Evolutionary conservation across 2,113 vertebrate species (phyloP).

Genomic region (Lichenostomus cassidix): DNA sequence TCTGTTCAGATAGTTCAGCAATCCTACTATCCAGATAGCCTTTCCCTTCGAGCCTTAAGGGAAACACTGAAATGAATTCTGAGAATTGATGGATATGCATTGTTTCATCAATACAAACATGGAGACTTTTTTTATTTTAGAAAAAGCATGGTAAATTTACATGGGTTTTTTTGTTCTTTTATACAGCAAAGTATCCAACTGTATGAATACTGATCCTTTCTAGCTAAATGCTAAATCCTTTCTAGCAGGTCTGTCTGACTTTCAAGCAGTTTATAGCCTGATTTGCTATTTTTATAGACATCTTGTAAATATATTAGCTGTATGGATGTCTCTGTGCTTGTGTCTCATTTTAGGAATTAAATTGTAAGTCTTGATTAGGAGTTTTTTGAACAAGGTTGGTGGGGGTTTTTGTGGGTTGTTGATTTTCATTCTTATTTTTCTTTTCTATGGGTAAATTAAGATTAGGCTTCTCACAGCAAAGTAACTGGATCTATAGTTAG

Average conservation of each 20-base stretch:
- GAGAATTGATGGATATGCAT: neutral
- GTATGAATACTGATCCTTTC: too few species aligned
- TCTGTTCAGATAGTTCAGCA: too few species aligned
- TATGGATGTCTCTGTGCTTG: neutral
- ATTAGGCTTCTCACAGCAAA: neutral
- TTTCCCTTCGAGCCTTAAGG: neutral
- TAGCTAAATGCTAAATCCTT: neutral
- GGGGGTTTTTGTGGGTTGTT: fast-evolving
- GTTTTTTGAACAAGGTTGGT: neutral
- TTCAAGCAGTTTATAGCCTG: neutral
- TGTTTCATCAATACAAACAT: neutral
- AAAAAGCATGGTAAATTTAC: neutral
- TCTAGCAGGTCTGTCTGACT: neutral
- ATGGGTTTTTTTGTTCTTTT: neutral
- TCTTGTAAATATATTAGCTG: neutral
- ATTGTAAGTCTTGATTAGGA: neutral
- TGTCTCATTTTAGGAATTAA: neutral
- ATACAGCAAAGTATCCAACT: neutral
- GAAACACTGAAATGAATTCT: neutral
- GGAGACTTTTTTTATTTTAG: neutral
- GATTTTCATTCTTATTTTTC: neutral
- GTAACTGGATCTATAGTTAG: neutral
- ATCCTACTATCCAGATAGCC: too few species aligned
- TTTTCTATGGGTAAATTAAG: neutral
- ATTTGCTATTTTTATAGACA: neutral